phyloP scores from a whole-genome alignment of 2,888 invertebrate genomes.

The Neelides folsomi region DNA sequence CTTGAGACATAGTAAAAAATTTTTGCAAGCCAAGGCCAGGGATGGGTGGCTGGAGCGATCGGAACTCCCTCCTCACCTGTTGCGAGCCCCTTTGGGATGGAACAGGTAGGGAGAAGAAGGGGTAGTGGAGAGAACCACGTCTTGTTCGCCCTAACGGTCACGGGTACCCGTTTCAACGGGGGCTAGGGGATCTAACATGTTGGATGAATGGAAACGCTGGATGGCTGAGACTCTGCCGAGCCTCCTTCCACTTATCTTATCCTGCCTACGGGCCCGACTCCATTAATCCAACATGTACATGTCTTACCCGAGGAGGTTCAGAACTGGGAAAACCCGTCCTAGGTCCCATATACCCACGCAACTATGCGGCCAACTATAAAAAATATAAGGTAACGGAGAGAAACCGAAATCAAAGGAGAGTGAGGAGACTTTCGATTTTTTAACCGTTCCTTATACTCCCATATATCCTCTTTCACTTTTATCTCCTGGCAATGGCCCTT shows the following conservation, averaged over 20 bases:
- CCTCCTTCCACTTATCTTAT: slow-evolving; percentile 1
- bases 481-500: slow-evolving; percentile 4
- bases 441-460: slow-evolving; percentile 13
- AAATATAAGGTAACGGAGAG: slow-evolving; percentile 19
- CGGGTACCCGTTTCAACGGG: slow-evolving; percentile 32
- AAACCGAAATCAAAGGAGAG: slow-evolving; percentile 17
- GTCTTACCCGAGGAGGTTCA: slow-evolving; percentile 1
- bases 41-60: slow-evolving; percentile 7
- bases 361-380: background rate
- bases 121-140: slow-evolving; percentile 13
- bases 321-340: slow-evolving; percentile 1
- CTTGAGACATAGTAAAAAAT: slow-evolving; percentile 20
- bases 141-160: slow-evolving; percentile 28
- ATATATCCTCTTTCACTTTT: slow-evolving; percentile 18
- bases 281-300: slow-evolving; percentile 2
- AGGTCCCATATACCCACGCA: background rate
- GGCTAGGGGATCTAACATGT: slow-evolving; percentile 22
- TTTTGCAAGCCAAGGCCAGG: slow-evolving; percentile 23
- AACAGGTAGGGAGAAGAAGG: slow-evolving; percentile 20
- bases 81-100: slow-evolving; percentile 7
- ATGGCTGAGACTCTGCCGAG: background rate
- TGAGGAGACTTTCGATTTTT: slow-evolving; percentile 22
- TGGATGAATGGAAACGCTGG: slow-evolving; percentile 1
- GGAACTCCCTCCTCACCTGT: slow-evolving; percentile 19
- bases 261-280: background rate